These are phyloP conservation scores for Muschampia staudingeri DNA, from an alignment of 2,888 invertebrate species.

Conservation along the genomic window DNA sequence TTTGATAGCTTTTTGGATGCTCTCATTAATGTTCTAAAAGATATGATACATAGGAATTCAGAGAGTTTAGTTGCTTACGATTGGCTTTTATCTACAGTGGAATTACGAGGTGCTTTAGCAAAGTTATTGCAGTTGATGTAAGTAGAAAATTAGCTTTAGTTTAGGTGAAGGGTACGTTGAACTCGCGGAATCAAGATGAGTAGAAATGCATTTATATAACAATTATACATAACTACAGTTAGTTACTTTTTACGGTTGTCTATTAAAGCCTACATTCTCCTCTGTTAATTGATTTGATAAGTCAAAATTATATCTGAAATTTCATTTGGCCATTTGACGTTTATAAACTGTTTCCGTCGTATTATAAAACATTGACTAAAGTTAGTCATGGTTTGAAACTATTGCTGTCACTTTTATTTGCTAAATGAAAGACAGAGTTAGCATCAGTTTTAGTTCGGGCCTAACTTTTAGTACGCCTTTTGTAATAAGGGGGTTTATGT, in stretches of 20 bases:
- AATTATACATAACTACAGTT: not conserved
- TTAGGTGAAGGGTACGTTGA: not conserved
- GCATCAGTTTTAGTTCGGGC: too few relatives aligned
- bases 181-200: not conserved
- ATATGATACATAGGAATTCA: slow-evolving; percentile 74
- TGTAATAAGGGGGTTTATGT: slow-evolving; percentile 39
- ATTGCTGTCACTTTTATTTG: too few relatives aligned
- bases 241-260: too few relatives aligned
- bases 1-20: slow-evolving; percentile 65
- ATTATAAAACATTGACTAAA: too few relatives aligned
- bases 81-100: slow-evolving; percentile 81
- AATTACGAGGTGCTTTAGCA: slow-evolving; percentile 75
- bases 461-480: too few relatives aligned
- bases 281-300: too few relatives aligned
- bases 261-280: too few relatives aligned
- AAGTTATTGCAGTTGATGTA: slow-evolving; percentile 78
- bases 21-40: slow-evolving; percentile 74
- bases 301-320: too few relatives aligned
- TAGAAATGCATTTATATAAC: not conserved
- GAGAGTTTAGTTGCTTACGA: slow-evolving; percentile 75
- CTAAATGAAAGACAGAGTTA: too few relatives aligned
- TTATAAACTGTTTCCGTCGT: too few relatives aligned
- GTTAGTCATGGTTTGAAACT: too few relatives aligned
- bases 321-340: too few relatives aligned
- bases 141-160: slow-evolving; percentile 65